These are phyloP conservation scores for Mystacides longicornis DNA, from an alignment of 2,888 invertebrate genomes.

Conservation along the genomic window DNA sequence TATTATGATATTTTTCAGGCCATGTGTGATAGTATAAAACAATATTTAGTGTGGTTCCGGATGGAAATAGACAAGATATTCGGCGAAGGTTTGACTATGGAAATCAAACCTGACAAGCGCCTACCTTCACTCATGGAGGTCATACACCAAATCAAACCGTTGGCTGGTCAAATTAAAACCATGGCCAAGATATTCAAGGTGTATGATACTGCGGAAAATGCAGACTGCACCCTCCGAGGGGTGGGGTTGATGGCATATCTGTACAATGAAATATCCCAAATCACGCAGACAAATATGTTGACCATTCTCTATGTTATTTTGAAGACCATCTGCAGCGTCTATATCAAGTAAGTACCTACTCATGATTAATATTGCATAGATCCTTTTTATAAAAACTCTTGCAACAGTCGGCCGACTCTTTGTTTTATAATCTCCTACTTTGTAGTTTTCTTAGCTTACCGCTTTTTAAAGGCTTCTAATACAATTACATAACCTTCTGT, in stretches of 20 bases:
- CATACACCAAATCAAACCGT: constrained; percentile 40
- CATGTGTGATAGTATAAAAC: constrained; percentile 52
- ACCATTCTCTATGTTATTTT: constrained; percentile 51
- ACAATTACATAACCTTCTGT: too few relatives aligned
- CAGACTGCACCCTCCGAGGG: constrained; percentile 32
- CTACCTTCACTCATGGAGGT: constrained; percentile 43
- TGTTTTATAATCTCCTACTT: too few relatives aligned
- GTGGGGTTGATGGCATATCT: constrained; percentile 57
- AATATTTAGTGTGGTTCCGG: constrained; percentile 54
- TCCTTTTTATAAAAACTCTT: too few relatives aligned
- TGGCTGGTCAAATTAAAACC: constrained; percentile 47
- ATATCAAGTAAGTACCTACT: constrained; percentile 47
- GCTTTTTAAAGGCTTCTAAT: too few relatives aligned
- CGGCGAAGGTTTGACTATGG: constrained; percentile 32
- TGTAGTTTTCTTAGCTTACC: too few relatives aligned
- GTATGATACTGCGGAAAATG: constrained; percentile 30
- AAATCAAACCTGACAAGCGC: constrained; percentile 3
- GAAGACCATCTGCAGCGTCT: constrained; percentile 50
- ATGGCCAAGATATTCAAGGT: constrained; percentile 50
- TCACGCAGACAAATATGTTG: constrained; percentile 50
- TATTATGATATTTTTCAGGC: constrained; percentile 40
- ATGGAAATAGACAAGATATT: constrained; percentile 41
- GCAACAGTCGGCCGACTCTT: too few relatives aligned
- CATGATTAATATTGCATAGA: too few relatives aligned
- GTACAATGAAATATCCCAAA: constrained; percentile 53